Evolutionary conservation across 2,113 vertebrate species (phyloP).

Genomic region (Circaetus gallicus): DNA sequence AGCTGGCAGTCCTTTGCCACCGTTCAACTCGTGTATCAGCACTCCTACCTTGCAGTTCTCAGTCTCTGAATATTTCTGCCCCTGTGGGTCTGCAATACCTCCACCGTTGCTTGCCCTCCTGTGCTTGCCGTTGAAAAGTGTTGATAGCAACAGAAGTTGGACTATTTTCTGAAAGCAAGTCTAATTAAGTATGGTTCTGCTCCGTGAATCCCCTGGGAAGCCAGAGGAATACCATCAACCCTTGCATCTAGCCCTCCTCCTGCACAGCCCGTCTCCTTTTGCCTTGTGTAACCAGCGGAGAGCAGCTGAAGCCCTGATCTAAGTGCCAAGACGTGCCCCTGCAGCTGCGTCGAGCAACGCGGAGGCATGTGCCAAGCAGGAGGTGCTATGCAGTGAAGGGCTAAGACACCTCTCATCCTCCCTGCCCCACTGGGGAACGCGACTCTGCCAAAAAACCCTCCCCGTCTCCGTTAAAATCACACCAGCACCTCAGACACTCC

Average conservation of each 20-base stretch:
- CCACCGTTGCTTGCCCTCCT: background rate
- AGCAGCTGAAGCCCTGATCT: background rate
- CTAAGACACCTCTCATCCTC: background rate
- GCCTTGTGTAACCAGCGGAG: fast-evolving
- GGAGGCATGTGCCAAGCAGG: background rate
- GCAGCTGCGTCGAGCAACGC: background rate
- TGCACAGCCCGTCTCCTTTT: background rate
- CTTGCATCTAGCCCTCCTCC: background rate
- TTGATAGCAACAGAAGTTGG: background rate
- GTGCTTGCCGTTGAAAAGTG: fast-evolving
- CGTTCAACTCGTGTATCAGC: background rate
- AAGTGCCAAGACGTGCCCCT: fast-evolving
- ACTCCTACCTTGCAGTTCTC: background rate
- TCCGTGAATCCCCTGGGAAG: background rate
- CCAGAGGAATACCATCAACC: background rate
- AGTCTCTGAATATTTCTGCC: background rate
- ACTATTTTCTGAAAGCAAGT: background rate
- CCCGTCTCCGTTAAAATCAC: background rate
- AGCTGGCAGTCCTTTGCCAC: background rate
- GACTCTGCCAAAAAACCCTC: background rate
- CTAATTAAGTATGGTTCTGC: background rate
- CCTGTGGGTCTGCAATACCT: background rate
- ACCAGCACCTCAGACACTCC: background rate
- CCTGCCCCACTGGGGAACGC: fast-evolving
- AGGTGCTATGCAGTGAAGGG: background rate